Evolutionary conservation across 2,797 vertebrate genomes (phyloP), one percentile per base, ranked within the genome.

Genomic region (Argyrosomus regius): DNA sequence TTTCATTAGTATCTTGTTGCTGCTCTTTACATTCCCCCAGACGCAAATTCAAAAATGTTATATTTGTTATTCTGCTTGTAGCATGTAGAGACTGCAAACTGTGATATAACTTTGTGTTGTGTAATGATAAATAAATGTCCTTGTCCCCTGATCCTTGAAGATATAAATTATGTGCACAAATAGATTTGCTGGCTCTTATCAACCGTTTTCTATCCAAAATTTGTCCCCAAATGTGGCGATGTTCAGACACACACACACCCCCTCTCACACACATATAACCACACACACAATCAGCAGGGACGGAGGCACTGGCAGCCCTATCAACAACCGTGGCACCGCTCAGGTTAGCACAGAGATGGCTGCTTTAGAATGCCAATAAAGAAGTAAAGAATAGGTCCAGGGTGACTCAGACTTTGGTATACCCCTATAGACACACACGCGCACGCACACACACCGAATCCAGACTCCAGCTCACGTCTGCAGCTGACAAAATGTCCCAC

Each of bases 401-500:
- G 84, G 85, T 91, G 85, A 82, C 83, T 85, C 80, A 81, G 80
- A 64, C 73, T 69, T 74, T 74, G 64, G 72, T 71, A 50, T n/a
- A 66, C 26, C 60, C 75, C 60, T 59, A 45, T 39, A 56, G 20
- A 73, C 28, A 63, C 56, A 63, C 71, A 53, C 31, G 50, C 31
- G 6, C 43, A 64, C 64, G 53, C 58, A 74, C 78, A 72, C 54
- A 69, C 18, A 0, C 24, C 12, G 59, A 31, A 76, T 86, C 74
- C 57, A 13, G n/a, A 43, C 78, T 77, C 72, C 80, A 67, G 61
- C 84, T 89, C 86, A 90, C 67, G 69, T 90, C 78, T 72, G 78
- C 31, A 0, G 77, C 82, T 89, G 82, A 84, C 84, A 88, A 83
- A 88, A 87, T 90, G 89, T 89, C 83, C 88, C 87, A 89, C 89